Conservation (phyloP, 2,797 vertebrate genomes). For the Neosalanx taihuensis region DNA sequence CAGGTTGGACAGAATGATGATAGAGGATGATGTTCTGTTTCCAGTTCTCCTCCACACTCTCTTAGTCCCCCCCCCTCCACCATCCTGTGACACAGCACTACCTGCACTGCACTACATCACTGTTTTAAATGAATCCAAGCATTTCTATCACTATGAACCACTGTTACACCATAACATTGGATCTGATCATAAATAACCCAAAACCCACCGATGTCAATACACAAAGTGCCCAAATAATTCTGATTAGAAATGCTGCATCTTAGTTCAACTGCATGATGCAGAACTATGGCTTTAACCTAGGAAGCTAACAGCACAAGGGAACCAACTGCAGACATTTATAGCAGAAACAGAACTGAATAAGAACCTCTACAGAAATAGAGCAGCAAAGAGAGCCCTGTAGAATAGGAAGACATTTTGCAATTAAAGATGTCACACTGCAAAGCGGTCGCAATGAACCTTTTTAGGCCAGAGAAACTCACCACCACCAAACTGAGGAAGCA, state of each 20-base stretch:
- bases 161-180: background rate
- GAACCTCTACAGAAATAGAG: background rate
- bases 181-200: background rate
- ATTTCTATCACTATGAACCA: background rate
- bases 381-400: background rate
- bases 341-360: background rate
- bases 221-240: background rate
- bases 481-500: background rate
- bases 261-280: background rate
- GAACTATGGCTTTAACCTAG: background rate
- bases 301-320: background rate
- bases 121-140: no score
- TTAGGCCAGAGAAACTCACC: conserved; percentile 4
- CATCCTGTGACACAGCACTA: no score
- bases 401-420: background rate
- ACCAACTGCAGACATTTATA: background rate
- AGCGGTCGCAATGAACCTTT: background rate
- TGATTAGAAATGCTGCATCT: background rate
- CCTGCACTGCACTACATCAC: no score
- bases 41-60: no score
- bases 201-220: background rate
- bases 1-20: no score
- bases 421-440: background rate
- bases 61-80: no score
- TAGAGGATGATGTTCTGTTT: no score